phyloP scores from a whole-genome alignment of 2,797 vertebrate species.

The Microctenopoma stevenorrisi region DNA sequence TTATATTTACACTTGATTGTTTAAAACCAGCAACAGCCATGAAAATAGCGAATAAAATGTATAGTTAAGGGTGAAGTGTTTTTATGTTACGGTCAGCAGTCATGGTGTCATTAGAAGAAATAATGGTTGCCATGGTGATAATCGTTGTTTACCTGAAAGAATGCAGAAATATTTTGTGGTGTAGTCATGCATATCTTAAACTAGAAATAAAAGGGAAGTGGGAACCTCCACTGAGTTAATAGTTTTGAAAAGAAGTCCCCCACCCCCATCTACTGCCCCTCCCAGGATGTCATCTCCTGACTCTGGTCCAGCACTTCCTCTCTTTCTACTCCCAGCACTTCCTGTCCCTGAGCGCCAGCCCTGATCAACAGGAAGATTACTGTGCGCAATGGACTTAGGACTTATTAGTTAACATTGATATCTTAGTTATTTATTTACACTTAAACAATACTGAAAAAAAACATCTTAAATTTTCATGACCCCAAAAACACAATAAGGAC shows the following conservation, averaged over 20 bases:
- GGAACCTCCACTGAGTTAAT: slow-evolving; percentile 22
- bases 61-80: background rate
- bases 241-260: slow-evolving; percentile 23
- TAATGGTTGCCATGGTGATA: slow-evolving; percentile 20
- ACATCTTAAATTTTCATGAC: background rate
- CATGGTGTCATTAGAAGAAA: slow-evolving; percentile 7
- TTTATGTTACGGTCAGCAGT: background rate
- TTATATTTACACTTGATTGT: background rate
- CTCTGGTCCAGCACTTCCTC: slow-evolving; percentile 76
- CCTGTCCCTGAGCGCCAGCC: slow-evolving; percentile 72
- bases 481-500: too few species aligned
- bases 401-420: background rate
- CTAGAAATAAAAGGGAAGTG: slow-evolving; percentile 48
- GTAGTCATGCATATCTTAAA: slow-evolving; percentile 23
- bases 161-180: slow-evolving; percentile 17
- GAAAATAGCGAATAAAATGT: background rate
- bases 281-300: slow-evolving; percentile 77
- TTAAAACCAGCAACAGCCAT: background rate
- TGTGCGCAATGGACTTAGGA: background rate
- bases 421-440: slow-evolving; percentile 2
- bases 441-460: background rate
- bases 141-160: slow-evolving; percentile 1
- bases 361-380: slow-evolving; percentile 80
- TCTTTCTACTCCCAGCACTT: slow-evolving; percentile 75
- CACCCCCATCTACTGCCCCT: slow-evolving; percentile 46